Percentiles rank a stretch among this genome's conserved stretches.
Conservation (phyloP, 2,888 invertebrate genomes). For the Pseudococcus jackbeardsleyi region DNA sequence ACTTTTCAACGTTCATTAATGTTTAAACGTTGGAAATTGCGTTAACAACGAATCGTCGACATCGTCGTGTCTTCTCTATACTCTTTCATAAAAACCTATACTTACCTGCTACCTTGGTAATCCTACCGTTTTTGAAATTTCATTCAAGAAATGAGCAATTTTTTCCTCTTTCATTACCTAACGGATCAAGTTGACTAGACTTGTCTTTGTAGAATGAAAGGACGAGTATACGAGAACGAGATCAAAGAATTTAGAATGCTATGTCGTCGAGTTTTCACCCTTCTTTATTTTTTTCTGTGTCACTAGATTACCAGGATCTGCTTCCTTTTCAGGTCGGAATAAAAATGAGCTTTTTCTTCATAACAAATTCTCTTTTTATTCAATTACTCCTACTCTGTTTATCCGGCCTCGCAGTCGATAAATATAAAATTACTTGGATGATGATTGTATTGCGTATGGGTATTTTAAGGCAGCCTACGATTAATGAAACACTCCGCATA, state of each 20-base stretch:
- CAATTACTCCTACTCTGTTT: no score
- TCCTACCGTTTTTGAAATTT: background rate
- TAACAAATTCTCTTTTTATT: no score
- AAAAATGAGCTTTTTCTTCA: background rate
- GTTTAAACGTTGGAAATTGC: slow-evolving; percentile 26
- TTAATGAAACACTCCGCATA: no score
- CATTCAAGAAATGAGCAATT: slow-evolving; percentile 17
- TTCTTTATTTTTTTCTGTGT: background rate
- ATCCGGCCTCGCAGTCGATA: no score
- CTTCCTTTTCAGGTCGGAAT: background rate
- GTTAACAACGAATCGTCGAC: slow-evolving; percentile 24
- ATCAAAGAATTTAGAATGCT: background rate
- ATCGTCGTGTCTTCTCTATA: background rate
- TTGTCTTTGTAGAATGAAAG: background rate
- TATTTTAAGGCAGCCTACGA: no score
- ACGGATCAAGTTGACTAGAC: background rate
- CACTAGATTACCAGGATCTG: background rate
- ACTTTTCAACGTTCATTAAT: slow-evolving; percentile 45
- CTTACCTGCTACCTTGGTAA: background rate
- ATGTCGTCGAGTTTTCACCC: background rate
- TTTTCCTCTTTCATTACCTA: background rate
- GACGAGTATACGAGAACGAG: background rate
- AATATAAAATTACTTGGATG: background rate
- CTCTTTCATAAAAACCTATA: background rate
- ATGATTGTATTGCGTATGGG: background rate